Evolutionary conservation across 2,113 vertebrate species (phyloP), one percentile per base, ranked within the genome.

Genomic region (Oncorhynchus nerka): DNA sequence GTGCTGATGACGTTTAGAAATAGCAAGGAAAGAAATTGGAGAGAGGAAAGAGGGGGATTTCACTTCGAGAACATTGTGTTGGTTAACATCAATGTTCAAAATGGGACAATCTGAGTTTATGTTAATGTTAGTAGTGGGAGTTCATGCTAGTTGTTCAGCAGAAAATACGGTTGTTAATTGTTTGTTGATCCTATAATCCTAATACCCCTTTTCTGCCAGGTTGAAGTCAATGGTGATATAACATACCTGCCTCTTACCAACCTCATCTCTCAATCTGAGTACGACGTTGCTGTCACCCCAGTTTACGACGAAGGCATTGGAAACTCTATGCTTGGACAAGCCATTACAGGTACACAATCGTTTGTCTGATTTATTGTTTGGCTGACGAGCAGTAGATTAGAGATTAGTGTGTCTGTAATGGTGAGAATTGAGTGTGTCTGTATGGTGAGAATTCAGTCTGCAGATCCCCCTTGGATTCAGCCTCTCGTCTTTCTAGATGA

Each of bases 261-360:
- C 74, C 95, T 99, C 51, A 83, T 90, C 32, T 99, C 98, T 6
- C 95, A 96, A 89, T 96, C 94, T 0, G 89, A 93, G 45, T 99
- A 99, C 70, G 92, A 95, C 0, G 82, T 97, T 51, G 93, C 92
- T 0, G 93, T 99, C 48, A 94, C 93, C 24, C 95, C 98, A 0
- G 66, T 95, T 0, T 97, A 97, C 0, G 95, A 94, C 0, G 93
- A 92, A n/a, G 97, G 97, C 2, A 83, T 92, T 1, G 96, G 93
- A 13, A 57, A 75, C 1, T 92, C 94, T 0, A 88, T 92, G 90
- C 81, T 83, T 7, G 94, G 93, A 48, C 89, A 79, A 1, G 96
- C 93, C 26, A 90, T 94, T 68, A 99, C 97, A 49, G 89, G 96
- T 97, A 78, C 12, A 51, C 45, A 20, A 4, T 2, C 28, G 51